Base-by-base conservation (phyloP, 2,888 invertebrate species). In the Drosophila borealis region DNA sequence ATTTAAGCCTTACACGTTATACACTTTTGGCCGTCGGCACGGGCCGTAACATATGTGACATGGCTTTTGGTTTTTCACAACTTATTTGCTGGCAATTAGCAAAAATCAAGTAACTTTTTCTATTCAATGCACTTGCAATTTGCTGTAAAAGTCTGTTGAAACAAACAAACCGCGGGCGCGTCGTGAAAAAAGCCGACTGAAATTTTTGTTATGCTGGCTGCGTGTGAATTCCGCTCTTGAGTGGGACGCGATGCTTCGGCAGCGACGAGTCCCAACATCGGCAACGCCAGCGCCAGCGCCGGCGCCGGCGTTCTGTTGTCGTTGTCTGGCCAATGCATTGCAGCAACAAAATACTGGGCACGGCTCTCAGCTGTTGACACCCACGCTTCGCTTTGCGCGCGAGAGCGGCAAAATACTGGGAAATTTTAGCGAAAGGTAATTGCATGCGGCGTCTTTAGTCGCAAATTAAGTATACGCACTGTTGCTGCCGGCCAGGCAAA, bases 171-270 rank as follows among this genome's bases (percentile, higher is more conserved):
- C 87, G 82, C 81, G 88, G 67, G 66, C 78, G 78, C 88, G 85
- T 78, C 85, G 89, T 73, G 89, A 89, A 87, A 89, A 29, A 83
- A 87, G 73, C 84, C 87, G 84, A 89, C 84, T 84, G 79, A 89
- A 89, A 80, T 89, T 89, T 81, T 65, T 81, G 79, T 81, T 76
- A 79, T 81, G 86, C 74, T 74, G 60, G 21, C 78, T 82, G 86
- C 74, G 74, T 82, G 68, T 63, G 61, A 69, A 55, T 69, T 81
- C 73, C 74, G 78, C 88, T 89, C 70, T 78, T 72, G 56, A 46
- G 73, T 67, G 59, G 50, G 17, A 36, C 42, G 44, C 76, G 80
- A 65, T 55, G 73, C 68, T 59, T 65, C 51, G 54, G 46, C 51
- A 25, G 42, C 50, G n/a, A 21, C 36, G n/a, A 29, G 29, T 8